Percentiles rank a stretch among this genome's conserved stretches.
Evolutionary conservation across 2,113 vertebrate species (phyloP).

Genomic region (Corythaixoides concolor): DNA sequence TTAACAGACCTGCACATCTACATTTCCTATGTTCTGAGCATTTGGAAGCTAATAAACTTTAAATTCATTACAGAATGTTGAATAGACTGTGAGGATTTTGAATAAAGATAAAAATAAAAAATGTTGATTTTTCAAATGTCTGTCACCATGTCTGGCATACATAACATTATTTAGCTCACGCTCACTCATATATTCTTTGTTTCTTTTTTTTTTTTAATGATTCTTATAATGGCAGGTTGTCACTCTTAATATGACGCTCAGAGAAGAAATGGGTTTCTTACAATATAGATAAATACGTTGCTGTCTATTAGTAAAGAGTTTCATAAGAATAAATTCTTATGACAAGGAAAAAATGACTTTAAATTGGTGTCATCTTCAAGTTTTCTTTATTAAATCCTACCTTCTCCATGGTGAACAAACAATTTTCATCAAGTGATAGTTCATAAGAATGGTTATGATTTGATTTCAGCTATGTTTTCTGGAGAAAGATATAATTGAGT

Average conservation of each 20-base stretch:
- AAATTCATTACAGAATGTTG: neutral
- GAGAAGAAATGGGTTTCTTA: neutral
- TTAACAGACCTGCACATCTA: neutral
- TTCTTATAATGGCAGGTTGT: neutral
- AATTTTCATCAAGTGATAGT: neutral
- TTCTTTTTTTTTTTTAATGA: neutral
- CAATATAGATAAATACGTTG: neutral
- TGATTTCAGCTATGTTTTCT: neutral
- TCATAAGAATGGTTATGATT: neutral
- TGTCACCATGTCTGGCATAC: neutral
- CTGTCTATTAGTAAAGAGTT: neutral
- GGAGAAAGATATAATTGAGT: neutral
- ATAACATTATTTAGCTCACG: neutral
- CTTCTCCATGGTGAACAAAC: neutral
- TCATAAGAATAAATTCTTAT: neutral
- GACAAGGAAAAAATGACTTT: neutral
- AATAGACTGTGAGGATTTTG: neutral
- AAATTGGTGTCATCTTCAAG: neutral
- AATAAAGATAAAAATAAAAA: neutral
- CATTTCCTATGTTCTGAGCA: neutral
- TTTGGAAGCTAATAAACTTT: neutral
- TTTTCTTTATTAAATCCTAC: neutral
- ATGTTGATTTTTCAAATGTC: neutral
- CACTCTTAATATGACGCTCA: neutral
- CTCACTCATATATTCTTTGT: neutral